Percentiles rank a stretch among this genome's conserved stretches.
These are phyloP conservation scores for Melanocharis versteri DNA, from an alignment of 2,113 vertebrate genomes.

Conservation along the genomic window DNA sequence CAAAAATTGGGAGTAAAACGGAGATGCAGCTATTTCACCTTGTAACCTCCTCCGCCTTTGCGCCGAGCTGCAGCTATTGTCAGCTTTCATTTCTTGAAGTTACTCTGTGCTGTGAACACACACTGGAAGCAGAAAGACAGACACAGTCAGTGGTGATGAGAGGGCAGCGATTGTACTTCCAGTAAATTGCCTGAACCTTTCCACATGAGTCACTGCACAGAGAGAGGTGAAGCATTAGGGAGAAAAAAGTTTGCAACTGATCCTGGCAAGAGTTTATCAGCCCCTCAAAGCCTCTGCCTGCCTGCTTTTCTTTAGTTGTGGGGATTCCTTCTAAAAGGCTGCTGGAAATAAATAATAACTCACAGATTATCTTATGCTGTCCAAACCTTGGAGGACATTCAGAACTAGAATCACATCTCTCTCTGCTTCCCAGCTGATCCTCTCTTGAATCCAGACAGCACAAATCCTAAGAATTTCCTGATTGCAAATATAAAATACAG, in stretches of 20 bases:
- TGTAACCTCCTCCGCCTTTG: neutral
- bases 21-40: neutral
- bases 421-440: neutral
- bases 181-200: neutral
- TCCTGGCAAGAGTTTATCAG: neutral
- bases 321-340: neutral
- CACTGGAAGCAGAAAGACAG: neutral
- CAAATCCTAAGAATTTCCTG: neutral
- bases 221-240: neutral
- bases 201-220: constrained; percentile 2
- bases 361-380: neutral
- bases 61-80: neutral
- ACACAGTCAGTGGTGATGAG: neutral
- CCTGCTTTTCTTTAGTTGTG: neutral
- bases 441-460: neutral
- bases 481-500: neutral
- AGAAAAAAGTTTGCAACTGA: neutral
- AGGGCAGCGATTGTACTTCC: neutral
- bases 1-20: neutral
- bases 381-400: neutral
- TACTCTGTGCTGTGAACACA: neutral
- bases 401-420: neutral
- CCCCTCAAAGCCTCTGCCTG: neutral
- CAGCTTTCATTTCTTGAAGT: constrained; percentile 7
- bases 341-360: neutral